Evolutionary conservation across 92 coral and sea anemone genomes (phyloP), one percentile per base, ranked within the genome.

Genomic region (Phenganax stokvisi): DNA sequence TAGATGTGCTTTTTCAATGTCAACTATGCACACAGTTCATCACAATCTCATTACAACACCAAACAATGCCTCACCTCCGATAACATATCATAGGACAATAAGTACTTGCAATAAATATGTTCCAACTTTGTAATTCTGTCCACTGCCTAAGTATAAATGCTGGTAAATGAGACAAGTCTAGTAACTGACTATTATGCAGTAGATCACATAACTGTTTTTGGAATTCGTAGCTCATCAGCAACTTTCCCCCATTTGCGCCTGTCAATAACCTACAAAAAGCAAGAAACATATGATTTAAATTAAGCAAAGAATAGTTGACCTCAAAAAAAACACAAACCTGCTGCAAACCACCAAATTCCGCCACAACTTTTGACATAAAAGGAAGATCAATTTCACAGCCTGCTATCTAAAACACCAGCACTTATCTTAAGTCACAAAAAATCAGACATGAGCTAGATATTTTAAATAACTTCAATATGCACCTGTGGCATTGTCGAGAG

Each of bases 361-460:
- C 81, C 27, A 94, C 91, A 54, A 89, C 89, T 60, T 84, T 88
- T 3, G 98, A 94, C 72, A 94, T 85, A 58, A 87, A 88, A 7
- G 94, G 89, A n/a, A 94, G 90, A 71, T 94, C 98, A 25, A 94
- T 67, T 69, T 94, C 98, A 60, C 81, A 89, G 25, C 98, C 98
- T 9, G 97, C 97, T 74, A 94, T 92, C 98, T 94, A 65, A 67
- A 58, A 85, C 7, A 53, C 3, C 47, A 15, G 12, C 16, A 55
- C 44, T 75, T 31, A 6, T 12, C 6, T 6, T 3, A 2, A 65
- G 31, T 65, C 31, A 2, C 10, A 31, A 51, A 11, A 69, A 20
- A 6, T 15, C 16, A 6, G 6, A 16, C 30, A 31, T 5, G 16
- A 69, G 52, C 25, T 30, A 30, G 31, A 10, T 31, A 10, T 15